phyloP scores from a whole-genome alignment of 2,888 invertebrate species.

The Cephus sareptanus region DNA sequence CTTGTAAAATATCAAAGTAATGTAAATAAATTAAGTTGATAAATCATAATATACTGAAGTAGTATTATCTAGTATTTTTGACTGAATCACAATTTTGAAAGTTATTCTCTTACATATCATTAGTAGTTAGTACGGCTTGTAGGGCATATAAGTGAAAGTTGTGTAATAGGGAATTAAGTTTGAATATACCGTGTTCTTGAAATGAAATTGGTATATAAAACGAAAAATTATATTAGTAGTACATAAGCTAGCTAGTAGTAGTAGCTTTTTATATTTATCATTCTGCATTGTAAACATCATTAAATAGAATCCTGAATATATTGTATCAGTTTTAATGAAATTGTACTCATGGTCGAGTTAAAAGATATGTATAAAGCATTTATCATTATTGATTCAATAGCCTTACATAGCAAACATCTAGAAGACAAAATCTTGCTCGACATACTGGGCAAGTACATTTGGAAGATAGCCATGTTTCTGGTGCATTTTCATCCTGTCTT shows the following conservation, averaged over 20 bases:
- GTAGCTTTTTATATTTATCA: not conserved
- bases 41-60: not conserved
- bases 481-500: conserved; percentile 77
- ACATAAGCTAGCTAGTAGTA: not conserved
- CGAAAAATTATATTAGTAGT: not conserved
- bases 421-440: conserved; percentile 83
- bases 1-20: not conserved
- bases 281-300: not conserved
- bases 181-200: not conserved
- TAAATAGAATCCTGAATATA: not conserved
- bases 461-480: conserved; percentile 82
- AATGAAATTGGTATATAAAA: not conserved
- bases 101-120: not conserved
- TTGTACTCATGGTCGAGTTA: not conserved
- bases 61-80: not conserved
- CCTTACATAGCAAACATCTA: conserved; percentile 76
- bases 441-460: conserved; percentile 92
- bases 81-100: not conserved
- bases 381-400: conserved; percentile 2
- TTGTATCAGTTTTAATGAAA: not conserved
- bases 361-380: not conserved
- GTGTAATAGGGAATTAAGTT: not conserved
- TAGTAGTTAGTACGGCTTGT: not conserved
- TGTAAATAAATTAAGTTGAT: not conserved
- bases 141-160: not conserved